Evolutionary conservation across 2,113 vertebrate genomes (phyloP).

Genomic region (Hepsetus odoe): DNA sequence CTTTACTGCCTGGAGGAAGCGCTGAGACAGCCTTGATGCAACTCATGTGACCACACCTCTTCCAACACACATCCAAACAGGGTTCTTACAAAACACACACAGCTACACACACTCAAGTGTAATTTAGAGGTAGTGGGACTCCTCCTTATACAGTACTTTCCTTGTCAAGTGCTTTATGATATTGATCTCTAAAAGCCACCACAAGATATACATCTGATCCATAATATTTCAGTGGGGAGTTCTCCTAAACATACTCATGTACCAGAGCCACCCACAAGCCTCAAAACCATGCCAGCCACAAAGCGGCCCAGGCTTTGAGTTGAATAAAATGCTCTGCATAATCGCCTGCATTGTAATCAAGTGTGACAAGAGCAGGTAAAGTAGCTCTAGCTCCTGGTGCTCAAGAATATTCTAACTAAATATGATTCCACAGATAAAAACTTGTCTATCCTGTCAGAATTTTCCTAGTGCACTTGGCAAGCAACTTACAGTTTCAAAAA

Average conservation of each 20-base stretch:
- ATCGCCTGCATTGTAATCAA: slow-evolving; percentile 7
- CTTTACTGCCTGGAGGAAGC: slow-evolving; percentile 49
- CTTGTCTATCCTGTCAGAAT: not conserved
- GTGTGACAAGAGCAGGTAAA: not conserved
- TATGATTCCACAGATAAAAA: not conserved
- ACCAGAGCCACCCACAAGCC: not conserved
- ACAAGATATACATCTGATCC: slow-evolving; percentile 9
- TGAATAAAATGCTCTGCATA: slow-evolving; percentile 10
- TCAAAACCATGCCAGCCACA: not conserved
- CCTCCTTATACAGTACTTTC: slow-evolving; percentile 6
- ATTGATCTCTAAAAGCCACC: slow-evolving; percentile 16
- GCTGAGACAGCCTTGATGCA: slow-evolving; percentile 31
- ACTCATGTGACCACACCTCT: slow-evolving; percentile 40
- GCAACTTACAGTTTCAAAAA: not conserved
- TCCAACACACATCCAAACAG: slow-evolving; percentile 18
- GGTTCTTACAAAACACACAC: slow-evolving; percentile 4
- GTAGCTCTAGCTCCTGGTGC: not conserved
- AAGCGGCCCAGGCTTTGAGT: not conserved
- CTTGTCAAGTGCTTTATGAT: not conserved
- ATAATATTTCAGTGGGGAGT: slow-evolving; percentile 1
- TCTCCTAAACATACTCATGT: not conserved
- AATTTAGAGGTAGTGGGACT: not conserved
- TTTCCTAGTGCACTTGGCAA: not conserved
- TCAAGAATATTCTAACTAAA: not conserved
- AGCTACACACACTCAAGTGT: slow-evolving; percentile 7